Evolutionary conservation across 2,113 vertebrate species (phyloP).

Genomic region (Leucosticte australis): DNA sequence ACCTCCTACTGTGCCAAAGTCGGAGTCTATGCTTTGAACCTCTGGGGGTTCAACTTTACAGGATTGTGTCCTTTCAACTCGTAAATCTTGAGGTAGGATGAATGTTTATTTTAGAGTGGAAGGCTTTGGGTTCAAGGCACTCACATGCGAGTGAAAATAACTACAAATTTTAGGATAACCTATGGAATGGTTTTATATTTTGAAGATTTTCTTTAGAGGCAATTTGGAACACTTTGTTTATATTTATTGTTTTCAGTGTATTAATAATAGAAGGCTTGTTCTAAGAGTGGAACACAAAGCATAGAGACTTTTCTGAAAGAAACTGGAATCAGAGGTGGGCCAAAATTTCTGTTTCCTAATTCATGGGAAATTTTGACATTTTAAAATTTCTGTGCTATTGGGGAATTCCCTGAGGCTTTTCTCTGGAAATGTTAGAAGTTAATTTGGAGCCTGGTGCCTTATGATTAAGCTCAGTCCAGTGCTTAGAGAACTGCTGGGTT

Average conservation of each 20-base stretch:
- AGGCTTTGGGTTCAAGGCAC: not conserved
- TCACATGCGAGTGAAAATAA: not conserved
- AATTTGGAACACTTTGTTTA: not conserved
- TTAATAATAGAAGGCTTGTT: not conserved
- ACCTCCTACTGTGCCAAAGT: not conserved
- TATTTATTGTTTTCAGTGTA: not conserved
- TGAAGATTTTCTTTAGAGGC: not conserved
- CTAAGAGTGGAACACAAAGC: not conserved
- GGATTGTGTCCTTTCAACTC: not conserved
- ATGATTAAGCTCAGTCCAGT: not conserved
- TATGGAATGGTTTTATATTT: not conserved
- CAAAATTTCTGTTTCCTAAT: not conserved
- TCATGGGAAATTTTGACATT: not conserved
- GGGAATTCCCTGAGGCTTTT: not conserved
- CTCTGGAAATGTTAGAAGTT: not conserved
- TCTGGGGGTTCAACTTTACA: not conserved
- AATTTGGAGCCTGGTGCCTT: not conserved
- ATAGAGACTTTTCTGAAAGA: not conserved
- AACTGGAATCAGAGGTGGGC: not conserved
- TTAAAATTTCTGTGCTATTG: not conserved
- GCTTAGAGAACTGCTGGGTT: not conserved
- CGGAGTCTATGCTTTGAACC: not conserved
- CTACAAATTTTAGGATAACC: not conserved
- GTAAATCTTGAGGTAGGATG: not conserved
- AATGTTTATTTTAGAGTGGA: not conserved